Conservation (phyloP, 2,113 vertebrate species). For the Silurus asotus region DNA sequence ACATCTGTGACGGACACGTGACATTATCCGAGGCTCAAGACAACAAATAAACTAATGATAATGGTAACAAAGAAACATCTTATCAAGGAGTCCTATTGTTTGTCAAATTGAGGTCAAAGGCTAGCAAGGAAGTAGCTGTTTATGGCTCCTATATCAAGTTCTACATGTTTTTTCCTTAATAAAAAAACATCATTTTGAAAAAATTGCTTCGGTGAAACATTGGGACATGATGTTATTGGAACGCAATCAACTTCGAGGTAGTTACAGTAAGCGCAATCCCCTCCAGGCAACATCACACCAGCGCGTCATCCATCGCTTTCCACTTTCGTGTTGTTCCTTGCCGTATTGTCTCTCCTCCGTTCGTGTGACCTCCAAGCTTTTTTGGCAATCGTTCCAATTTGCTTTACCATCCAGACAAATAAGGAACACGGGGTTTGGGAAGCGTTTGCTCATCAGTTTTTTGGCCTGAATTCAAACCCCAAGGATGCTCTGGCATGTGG, state of each 20-base stretch:
- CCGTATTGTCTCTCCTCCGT: background rate
- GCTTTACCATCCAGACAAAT: slow-evolving; percentile 24
- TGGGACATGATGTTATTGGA: background rate
- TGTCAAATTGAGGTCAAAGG: background rate
- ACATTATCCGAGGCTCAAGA: background rate
- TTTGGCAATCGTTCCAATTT: slow-evolving; percentile 10
- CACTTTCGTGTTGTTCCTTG: background rate
- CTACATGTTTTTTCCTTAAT: background rate
- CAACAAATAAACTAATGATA: too few relatives aligned
- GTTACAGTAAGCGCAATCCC: background rate
- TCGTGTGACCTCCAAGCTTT: background rate
- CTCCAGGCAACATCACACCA: background rate
- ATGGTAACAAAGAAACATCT: background rate
- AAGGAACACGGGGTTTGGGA: slow-evolving; percentile 31
- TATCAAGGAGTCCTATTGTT: background rate
- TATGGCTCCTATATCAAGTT: background rate
- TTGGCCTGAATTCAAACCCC: background rate
- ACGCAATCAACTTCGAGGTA: background rate
- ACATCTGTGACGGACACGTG: background rate
- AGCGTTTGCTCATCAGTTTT: slow-evolving; percentile 8
- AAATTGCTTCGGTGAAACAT: background rate
- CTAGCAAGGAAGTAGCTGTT: background rate
- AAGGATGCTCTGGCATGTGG: background rate
- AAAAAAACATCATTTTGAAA: background rate
- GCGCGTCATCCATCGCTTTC: background rate